Percentiles rank a stretch among this genome's conserved stretches.
phyloP scores from a whole-genome alignment of 2,113 vertebrate genomes.

The Gorsachius goisagi region DNA sequence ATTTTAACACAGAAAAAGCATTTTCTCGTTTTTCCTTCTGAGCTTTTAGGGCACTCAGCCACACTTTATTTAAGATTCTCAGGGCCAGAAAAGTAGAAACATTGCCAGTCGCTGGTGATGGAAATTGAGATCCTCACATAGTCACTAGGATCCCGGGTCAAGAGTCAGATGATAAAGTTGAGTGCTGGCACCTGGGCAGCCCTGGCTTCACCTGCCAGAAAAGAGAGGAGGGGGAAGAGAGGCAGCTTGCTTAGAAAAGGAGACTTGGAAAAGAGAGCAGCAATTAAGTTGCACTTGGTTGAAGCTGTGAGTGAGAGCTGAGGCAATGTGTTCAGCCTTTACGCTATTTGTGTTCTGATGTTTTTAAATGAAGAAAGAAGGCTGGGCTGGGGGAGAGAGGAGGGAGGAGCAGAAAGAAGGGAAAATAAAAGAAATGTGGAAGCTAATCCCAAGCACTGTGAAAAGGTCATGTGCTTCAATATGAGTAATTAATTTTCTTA shows the following conservation, averaged over 20 bases:
- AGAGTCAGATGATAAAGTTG: neutral
- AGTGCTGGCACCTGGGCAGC: neutral
- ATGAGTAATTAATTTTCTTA: slow-evolving; percentile 86
- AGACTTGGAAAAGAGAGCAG: neutral
- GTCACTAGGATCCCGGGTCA: neutral
- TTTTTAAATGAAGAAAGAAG: neutral
- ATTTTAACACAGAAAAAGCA: neutral
- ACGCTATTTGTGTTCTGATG: neutral
- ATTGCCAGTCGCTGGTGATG: neutral
- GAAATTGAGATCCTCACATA: neutral
- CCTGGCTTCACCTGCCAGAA: neutral
- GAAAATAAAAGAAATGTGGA: neutral
- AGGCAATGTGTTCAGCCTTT: neutral
- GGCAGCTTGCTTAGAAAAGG: neutral
- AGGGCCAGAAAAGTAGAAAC: neutral
- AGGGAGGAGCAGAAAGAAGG: neutral
- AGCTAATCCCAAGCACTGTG: slow-evolving; percentile 65
- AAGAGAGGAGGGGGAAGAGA: neutral
- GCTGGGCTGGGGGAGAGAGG: neutral
- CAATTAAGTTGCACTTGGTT: neutral
- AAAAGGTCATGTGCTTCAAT: slow-evolving; percentile 79
- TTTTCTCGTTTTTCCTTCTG: neutral
- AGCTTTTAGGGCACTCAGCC: neutral
- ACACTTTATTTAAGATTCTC: neutral
- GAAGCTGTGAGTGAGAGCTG: neutral